Conservation (phyloP, 1,140 invertebrate species). For the Drosophila ohnishii region DNA sequence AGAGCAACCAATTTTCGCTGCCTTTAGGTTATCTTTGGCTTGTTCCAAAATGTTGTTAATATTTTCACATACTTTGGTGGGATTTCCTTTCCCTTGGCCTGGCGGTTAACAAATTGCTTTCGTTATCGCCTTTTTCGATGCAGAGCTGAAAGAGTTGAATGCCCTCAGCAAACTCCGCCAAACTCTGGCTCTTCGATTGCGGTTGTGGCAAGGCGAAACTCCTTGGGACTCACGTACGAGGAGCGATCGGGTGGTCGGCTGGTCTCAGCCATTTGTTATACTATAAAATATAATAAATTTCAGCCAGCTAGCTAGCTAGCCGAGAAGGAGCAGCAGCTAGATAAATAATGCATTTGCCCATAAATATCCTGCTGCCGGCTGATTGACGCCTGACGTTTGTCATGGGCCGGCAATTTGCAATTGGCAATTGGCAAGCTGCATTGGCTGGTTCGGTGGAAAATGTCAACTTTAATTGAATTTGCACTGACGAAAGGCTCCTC, state of each 20-base stretch:
- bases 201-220: constrained; percentile 8
- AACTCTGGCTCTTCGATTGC: constrained; percentile 24
- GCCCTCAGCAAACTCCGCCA: constrained; percentile 45
- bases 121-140: constrained; percentile 69
- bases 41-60: constrained; percentile 63
- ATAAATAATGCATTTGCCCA: constrained; percentile 55
- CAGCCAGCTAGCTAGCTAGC: constrained; percentile 8
- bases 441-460: constrained; percentile 66
- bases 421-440: constrained; percentile 51
- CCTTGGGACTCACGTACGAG: constrained; percentile 32
- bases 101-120: constrained; percentile 78
- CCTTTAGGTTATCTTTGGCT: constrained; percentile 11
- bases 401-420: constrained; percentile 39
- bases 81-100: constrained; percentile 68
- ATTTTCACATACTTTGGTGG: constrained; percentile 79
- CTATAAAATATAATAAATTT: constrained; percentile 79
- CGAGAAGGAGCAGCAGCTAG: constrained; percentile 26
- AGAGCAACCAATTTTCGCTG: no score
- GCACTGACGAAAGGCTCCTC: constrained; percentile 59
- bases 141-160: constrained; percentile 62
- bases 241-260: constrained; percentile 36
- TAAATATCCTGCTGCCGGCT: constrained; percentile 62
- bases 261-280: constrained; percentile 66
- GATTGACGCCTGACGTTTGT: constrained; percentile 63
- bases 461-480: constrained; percentile 82